A percentile compares a stretch with the other conserved stretches of the same genome.
These are phyloP conservation scores for Coelinius sp. DNA, from an alignment of 2,888 invertebrate species.

Conservation along the genomic window DNA sequence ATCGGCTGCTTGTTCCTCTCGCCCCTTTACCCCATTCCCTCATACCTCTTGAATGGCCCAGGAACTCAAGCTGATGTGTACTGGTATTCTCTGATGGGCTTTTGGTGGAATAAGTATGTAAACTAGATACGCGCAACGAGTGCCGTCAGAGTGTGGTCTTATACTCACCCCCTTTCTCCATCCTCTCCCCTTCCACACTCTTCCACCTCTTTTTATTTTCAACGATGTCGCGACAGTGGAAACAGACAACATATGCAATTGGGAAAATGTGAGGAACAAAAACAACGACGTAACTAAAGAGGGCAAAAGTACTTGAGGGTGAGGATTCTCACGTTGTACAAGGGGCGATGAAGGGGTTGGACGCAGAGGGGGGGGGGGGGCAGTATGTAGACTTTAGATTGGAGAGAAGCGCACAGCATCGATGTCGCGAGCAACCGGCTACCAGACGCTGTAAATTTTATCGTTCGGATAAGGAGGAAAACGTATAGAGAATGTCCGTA, in stretches of 20 bases:
- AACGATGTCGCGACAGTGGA: slow-evolving; percentile 1
- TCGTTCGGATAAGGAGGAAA: slow-evolving; percentile 61
- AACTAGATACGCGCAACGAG: slow-evolving; percentile 38
- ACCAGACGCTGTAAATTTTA: slow-evolving; percentile 64
- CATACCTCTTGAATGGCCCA: slow-evolving; percentile 32
- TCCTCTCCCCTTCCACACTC: slow-evolving; percentile 11
- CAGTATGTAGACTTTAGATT: too few species aligned
- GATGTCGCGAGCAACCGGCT: slow-evolving; percentile 41
- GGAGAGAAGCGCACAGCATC: background rate
- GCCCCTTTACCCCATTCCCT: slow-evolving; percentile 24
- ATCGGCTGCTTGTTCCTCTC: slow-evolving; percentile 4
- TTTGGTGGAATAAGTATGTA: slow-evolving; percentile 45
- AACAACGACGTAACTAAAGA: background rate
- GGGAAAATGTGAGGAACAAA: background rate
- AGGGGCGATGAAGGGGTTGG: background rate
- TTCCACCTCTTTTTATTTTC: background rate
- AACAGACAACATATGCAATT: background rate
- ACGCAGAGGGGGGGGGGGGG: background rate
- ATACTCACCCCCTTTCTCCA: slow-evolving; percentile 12
- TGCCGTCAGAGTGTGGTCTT: background rate
- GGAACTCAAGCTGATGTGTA: background rate
- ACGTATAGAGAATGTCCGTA: slow-evolving; percentile 61
- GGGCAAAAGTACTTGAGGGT: background rate
- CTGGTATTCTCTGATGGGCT: slow-evolving; percentile 27
- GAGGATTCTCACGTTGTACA: background rate